Evolutionary conservation across 2,888 invertebrate species (phyloP).

Genomic region (Amphipyra berbera): DNA sequence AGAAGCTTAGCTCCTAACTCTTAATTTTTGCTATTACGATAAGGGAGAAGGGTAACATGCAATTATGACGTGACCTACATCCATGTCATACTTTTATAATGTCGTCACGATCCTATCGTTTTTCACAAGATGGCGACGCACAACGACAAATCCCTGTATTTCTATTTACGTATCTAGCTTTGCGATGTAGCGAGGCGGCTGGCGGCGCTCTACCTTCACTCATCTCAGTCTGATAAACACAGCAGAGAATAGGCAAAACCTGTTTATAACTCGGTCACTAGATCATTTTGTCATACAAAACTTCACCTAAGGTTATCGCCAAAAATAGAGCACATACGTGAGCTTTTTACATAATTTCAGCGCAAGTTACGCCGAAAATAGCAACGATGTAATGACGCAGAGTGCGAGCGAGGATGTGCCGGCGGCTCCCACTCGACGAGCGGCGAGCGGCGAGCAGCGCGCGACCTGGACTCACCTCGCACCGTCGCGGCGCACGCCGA

Average conservation of each 20-base stretch:
- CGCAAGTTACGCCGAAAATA: conserved; percentile 89
- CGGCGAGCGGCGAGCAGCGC: conserved; percentile 29
- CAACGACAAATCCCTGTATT: conserved; percentile 88
- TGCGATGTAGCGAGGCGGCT: conserved; percentile 71
- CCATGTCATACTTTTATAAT: conserved; percentile 81
- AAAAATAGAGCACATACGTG: conserved; percentile 88
- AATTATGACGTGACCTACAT: conserved; percentile 75
- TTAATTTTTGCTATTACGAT: conserved; percentile 9
- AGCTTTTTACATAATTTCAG: conserved; percentile 90
- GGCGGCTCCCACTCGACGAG: conserved; percentile 64
- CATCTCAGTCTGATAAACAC: conserved; percentile 48
- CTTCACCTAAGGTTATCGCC: conserved; percentile 85
- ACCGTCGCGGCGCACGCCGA: conserved; percentile 82
- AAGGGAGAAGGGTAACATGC: conserved; percentile 27
- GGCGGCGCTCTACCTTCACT: conserved; percentile 59
- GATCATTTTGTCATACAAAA: conserved; percentile 80
- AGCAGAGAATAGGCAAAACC: conserved; percentile 56
- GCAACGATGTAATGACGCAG: conserved; percentile 84
- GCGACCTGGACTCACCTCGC: conserved; percentile 82
- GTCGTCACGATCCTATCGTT: conserved; percentile 88
- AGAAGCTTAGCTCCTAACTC: conserved; percentile 15
- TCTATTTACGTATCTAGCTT: conserved; percentile 89
- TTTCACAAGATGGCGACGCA: conserved; percentile 90
- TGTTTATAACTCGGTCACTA: conserved; percentile 74
- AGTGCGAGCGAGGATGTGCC: conserved; percentile 70